Evolutionary conservation across 2,888 invertebrate species (phyloP).

Genomic region (Spisula solida): DNA sequence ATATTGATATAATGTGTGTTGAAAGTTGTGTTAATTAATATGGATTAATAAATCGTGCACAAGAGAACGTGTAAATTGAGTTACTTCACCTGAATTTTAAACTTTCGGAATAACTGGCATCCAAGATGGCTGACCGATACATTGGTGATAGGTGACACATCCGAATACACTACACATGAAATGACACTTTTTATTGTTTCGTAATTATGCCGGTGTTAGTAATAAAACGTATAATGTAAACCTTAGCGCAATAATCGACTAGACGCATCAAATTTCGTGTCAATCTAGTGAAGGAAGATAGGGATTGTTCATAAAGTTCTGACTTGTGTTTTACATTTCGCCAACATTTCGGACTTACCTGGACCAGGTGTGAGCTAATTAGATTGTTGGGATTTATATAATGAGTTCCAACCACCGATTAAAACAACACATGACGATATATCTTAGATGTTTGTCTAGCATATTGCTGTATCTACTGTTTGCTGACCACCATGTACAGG

Average conservation of each 20-base stretch:
- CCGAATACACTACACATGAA: slow-evolving; percentile 39
- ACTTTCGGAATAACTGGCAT: slow-evolving; percentile 26
- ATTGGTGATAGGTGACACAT: slow-evolving; percentile 42
- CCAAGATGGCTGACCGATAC: slow-evolving; percentile 62
- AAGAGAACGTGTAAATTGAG: not conserved
- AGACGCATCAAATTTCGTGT: not conserved
- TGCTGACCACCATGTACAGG: not conserved
- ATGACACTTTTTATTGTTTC: slow-evolving; percentile 48
- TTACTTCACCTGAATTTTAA: not conserved
- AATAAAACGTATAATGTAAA: not conserved
- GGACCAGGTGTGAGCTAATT: not conserved
- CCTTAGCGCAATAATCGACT: not conserved
- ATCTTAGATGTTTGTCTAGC: not conserved
- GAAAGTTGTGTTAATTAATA: not conserved
- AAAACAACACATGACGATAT: slow-evolving; percentile 10
- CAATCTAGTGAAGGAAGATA: not conserved
- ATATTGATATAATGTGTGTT: not conserved
- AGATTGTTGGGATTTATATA: not conserved
- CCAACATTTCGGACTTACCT: slow-evolving; percentile 19
- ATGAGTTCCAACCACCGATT: slow-evolving; percentile 40
- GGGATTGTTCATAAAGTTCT: not conserved
- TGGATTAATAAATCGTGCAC: not conserved
- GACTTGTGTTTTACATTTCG: not conserved
- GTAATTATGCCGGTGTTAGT: slow-evolving; percentile 31
- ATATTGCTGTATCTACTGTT: slow-evolving; percentile 1